A percentile compares a stretch with the other conserved stretches of the same genome.
Conservation (phyloP, 2,113 vertebrate genomes). For the Maylandia zebra region DNA sequence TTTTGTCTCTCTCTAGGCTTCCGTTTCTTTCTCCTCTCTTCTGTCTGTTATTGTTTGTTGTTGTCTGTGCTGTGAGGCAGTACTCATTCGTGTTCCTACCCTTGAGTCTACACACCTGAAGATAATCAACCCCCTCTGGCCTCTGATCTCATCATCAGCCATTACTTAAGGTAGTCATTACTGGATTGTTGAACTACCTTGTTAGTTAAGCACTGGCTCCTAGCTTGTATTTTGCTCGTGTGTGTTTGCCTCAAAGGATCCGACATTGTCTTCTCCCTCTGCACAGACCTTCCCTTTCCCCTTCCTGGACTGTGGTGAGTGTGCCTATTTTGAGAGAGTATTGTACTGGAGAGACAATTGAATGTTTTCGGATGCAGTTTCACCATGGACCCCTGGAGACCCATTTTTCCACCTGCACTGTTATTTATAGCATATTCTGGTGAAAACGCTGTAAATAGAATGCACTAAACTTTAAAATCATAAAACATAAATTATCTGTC, state of each 20-base stretch:
- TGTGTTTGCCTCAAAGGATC: background rate
- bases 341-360: background rate
- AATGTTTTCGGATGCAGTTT: background rate
- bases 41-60: background rate
- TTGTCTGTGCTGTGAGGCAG: background rate
- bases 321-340: background rate
- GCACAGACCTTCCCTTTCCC: background rate
- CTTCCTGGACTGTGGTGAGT: background rate
- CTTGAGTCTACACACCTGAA: background rate
- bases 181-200: background rate
- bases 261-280: background rate
- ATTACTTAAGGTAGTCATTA: background rate
- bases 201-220: background rate
- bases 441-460: background rate
- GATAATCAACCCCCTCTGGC: background rate
- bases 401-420: background rate
- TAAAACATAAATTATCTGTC: background rate
- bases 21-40: background rate
- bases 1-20: background rate
- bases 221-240: background rate
- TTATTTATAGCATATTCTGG: background rate
- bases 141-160: background rate
- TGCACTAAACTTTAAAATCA: background rate
- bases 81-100: background rate
- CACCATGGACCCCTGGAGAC: fast-evolving